Evolutionary conservation across 2,797 vertebrate species (phyloP).

Genomic region (Bufotes viridis): DNA sequence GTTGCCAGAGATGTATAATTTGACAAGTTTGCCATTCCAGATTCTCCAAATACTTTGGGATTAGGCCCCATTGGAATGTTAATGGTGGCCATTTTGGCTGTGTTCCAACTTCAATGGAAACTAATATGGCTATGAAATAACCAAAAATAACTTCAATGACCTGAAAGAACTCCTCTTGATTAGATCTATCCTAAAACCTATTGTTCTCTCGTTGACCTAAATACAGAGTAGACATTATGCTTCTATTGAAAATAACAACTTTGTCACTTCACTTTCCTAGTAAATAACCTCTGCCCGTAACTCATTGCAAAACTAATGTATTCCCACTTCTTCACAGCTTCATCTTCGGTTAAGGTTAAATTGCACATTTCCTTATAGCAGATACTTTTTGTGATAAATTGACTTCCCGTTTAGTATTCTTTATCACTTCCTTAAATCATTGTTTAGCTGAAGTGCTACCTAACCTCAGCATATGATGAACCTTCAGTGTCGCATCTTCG

Average conservation of each 20-base stretch:
- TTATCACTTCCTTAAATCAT: constrained; percentile 19
- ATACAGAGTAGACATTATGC: background rate
- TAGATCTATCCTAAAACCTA: background rate
- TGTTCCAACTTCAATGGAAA: background rate
- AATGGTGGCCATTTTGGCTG: background rate
- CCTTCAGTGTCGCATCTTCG: background rate
- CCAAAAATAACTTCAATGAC: background rate
- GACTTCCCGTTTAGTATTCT: constrained; percentile 21
- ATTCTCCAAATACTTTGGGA: too few relatives aligned
- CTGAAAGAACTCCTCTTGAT: background rate
- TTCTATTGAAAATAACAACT: background rate
- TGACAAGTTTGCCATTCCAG: too few relatives aligned
- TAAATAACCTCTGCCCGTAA: background rate
- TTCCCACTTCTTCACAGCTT: background rate
- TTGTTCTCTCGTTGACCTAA: background rate
- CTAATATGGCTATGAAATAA: background rate
- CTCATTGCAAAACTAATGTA: constrained; percentile 4
- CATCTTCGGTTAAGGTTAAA: background rate
- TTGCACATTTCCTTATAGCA: constrained; percentile 8
- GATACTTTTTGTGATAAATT: background rate
- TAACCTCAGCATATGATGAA: background rate
- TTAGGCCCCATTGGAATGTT: background rate
- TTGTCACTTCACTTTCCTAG: background rate
- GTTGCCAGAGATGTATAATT: too few relatives aligned
- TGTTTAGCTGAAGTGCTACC: constrained; percentile 9